Base-by-base conservation (phyloP, 2,113 vertebrate species). In the Charadrius vociferus region DNA sequence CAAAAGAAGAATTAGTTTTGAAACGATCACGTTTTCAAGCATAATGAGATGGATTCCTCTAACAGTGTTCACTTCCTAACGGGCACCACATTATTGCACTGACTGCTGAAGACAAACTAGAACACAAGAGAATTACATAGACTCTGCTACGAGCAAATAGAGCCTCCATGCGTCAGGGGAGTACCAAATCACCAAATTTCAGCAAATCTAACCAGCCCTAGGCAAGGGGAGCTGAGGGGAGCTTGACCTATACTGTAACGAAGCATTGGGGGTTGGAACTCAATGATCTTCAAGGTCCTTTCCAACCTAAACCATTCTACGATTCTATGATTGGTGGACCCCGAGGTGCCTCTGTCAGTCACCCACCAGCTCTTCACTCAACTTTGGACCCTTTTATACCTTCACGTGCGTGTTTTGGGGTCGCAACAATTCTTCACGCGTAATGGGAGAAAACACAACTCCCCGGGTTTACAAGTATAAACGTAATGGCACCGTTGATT, bases 401-500 rank as follows among this genome's bases (percentile, higher is more conserved):
- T 80, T 43, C 4, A 36, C 7, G 16, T 4, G 1, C 4, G 9
- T 4, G 14, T 43, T 56, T 4, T 32, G 77, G 52, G 29, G 4
- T 23, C 26, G 30, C 59, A 37, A 79, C 43, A 55, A 41, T 23
- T 56, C 62, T 68, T 43, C 50, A 22, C 10, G 5, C 3, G 7
- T 26, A 36, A 59, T 4, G 41, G 58, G 6, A 77, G 26, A 47
- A 67, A 77, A 49, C 11, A 26, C 59, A 65, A 9, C 11, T 81
- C 41, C 34, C 39, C 50, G 43, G 16, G 65, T 71, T 30, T 30
- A 29, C 19, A 24, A 24, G 72, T 9, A 53, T 2, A 72, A 58
- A 79, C 3, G 6, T 17, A 62, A 63, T 0, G 0, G 29, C 58
- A 21, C 22, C 16, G 20, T 5, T 13, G 49, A 41, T 4, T 45